Evolutionary conservation across 1,140 invertebrate genomes (phyloP), one percentile per base, ranked within the genome.

Genomic region (Ephestia elutella): DNA sequence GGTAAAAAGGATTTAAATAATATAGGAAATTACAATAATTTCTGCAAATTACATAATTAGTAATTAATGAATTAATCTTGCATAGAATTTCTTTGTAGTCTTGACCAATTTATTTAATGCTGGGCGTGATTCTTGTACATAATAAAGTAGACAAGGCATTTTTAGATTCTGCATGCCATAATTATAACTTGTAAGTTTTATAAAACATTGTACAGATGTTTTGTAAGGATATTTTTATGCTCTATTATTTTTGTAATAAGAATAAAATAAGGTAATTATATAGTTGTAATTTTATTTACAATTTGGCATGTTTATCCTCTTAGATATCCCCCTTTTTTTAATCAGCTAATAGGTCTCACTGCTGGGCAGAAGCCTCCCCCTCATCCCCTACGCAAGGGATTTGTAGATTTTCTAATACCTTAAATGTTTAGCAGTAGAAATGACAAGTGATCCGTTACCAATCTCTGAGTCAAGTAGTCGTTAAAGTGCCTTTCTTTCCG

Each of bases 181-280:
- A 25, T 17, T 18, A 30, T 35, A 54, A 54, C 53, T n/a, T 20
- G 32, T 56, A 56, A 56, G 54, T 56, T 56, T 56, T 32, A 19
- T 38, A 38, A 44, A 44, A 44, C 38, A 62, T 58, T 56, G 57
- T 63, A 63, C 54, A 59, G 49, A 59, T 56, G 44, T 63, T 63
- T 63, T 59, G n/a, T 63, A 32, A 65, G 62, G 65, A 70, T 49
- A 57, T 61, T 58, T 57, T 69, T 44, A 44, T 63, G 59, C 60
- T 57, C 30, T 49, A 60, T 53, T 61, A 49, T 66, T 65, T 62
- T 57, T 60, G 18, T 58, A 38, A 54, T 54, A 54, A 28, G n/a
- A 54, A 54, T 30, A 32, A 54, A 54, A 49, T 50, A 20, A 50
- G 11, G 5, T 44, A 15, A 44, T 15, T 50, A 49, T 18, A 15